Percentiles rank a stretch among this genome's conserved stretches.
phyloP scores from a whole-genome alignment of 1,140 invertebrate species.

The Bombus haemorrhoidalis region DNA sequence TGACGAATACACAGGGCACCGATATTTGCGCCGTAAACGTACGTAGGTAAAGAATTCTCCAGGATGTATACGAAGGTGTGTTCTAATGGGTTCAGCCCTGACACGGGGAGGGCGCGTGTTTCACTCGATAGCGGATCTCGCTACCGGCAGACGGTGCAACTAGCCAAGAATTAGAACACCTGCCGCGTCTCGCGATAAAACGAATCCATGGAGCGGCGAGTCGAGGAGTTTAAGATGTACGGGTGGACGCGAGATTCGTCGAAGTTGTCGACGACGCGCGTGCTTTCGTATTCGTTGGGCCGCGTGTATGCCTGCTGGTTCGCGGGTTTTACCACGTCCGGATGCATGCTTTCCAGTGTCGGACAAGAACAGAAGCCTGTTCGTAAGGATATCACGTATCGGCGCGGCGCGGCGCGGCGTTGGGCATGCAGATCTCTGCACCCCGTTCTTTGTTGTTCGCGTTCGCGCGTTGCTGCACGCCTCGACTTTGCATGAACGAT shows the following conservation, averaged over 20 bases:
- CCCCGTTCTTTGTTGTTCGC: constrained; percentile 22
- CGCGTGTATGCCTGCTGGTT: constrained; percentile 39
- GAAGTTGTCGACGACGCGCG: not conserved
- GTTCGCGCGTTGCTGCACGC: constrained; percentile 11
- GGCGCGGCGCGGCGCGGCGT: constrained; percentile 20
- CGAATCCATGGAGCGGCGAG: no score
- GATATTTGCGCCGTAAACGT: not conserved
- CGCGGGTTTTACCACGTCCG: constrained; percentile 34
- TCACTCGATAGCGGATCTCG: not conserved
- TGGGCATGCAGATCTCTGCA: constrained; percentile 58
- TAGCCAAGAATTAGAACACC: not conserved
- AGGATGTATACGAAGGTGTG: not conserved
- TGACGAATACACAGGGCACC: not conserved
- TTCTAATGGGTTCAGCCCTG: not conserved
- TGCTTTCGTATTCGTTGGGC: constrained; percentile 36
- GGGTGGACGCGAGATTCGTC: constrained; percentile 3
- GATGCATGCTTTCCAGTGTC: constrained; percentile 27
- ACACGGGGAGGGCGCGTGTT: not conserved
- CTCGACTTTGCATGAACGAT: constrained; percentile 11
- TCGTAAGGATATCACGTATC: constrained; percentile 64
- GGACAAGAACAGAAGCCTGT: constrained; percentile 48
- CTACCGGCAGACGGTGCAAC: not conserved
- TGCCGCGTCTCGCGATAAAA: not conserved
- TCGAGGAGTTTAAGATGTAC: not conserved
- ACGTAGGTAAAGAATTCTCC: not conserved